Conservation (phyloP, 2,888 invertebrate species). For the Chloromyia formosa region DNA sequence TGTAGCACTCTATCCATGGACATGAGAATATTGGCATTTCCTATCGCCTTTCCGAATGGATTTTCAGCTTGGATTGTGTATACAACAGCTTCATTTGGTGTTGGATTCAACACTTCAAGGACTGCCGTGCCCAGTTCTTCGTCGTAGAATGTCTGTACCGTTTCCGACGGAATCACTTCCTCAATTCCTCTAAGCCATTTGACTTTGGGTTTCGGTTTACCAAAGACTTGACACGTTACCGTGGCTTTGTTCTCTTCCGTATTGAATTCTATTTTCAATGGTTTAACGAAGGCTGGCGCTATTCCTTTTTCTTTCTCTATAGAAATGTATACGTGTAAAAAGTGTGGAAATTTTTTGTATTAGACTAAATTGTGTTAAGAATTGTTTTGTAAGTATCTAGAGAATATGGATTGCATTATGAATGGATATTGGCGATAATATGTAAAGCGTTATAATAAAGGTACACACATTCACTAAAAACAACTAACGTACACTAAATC, state of each 20-base stretch:
- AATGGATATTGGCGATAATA: not conserved
- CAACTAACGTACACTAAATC: not conserved
- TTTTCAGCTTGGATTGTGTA: constrained; percentile 78
- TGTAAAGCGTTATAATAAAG: not conserved
- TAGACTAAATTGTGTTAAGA: constrained; percentile 5
- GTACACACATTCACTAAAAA: not conserved
- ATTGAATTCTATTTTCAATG: constrained; percentile 72
- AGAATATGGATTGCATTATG: not conserved
- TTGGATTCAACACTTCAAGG: constrained; percentile 72
- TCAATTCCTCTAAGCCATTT: constrained; percentile 74
- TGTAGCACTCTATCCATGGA: constrained; percentile 59
- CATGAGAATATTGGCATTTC: constrained; percentile 76
- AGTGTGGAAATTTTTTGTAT: constrained; percentile 16
- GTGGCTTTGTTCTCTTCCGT: constrained; percentile 71
- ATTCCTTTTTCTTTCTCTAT: constrained; percentile 76
- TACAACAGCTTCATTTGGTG: constrained; percentile 72
- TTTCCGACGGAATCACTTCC: constrained; percentile 70
- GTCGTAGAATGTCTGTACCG: constrained; percentile 68
- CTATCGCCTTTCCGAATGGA: constrained; percentile 76
- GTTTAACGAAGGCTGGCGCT: constrained; percentile 73
- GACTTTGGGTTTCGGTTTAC: constrained; percentile 75
- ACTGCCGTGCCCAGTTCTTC: constrained; percentile 72
- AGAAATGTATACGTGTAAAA: constrained; percentile 46
- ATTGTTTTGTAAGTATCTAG: not conserved
- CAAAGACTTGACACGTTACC: constrained; percentile 74